Evolutionary conservation across 2,888 invertebrate species (phyloP).

Genomic region (Hirtodrosophila histrioides): DNA sequence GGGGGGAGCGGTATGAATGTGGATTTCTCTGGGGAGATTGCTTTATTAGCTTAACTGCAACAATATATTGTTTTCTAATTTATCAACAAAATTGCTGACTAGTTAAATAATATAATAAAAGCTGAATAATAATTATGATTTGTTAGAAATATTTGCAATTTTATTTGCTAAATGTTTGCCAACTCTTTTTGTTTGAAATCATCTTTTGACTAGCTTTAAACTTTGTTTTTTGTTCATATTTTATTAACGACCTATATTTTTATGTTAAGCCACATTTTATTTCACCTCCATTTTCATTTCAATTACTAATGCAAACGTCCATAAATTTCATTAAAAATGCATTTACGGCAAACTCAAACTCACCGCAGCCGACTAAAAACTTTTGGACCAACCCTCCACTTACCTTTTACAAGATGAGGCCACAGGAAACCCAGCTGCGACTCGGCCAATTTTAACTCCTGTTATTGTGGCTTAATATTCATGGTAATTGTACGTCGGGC

Average conservation of each 20-base stretch:
- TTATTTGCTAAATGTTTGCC: too few relatives aligned
- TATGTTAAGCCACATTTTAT: conserved; percentile 7
- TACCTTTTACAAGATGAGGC: conserved; percentile 45
- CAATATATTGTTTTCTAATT: not conserved
- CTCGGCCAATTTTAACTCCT: conserved; percentile 54
- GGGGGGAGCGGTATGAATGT: conserved; percentile 1
- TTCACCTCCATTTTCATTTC: conserved; percentile 27
- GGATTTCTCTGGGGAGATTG: conserved; percentile 15
- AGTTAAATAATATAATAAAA: too few relatives aligned
- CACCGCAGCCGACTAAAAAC: conserved; percentile 15
- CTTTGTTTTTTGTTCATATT: not conserved
- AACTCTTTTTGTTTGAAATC: too few relatives aligned
- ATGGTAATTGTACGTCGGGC: conserved; percentile 68
- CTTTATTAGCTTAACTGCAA: conserved; percentile 7
- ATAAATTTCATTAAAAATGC: conserved; percentile 78
- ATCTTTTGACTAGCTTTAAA: too few relatives aligned
- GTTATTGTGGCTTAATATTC: conserved; percentile 69
- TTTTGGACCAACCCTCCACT: conserved; percentile 48
- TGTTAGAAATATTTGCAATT: too few relatives aligned
- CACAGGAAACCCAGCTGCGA: conserved; percentile 53
- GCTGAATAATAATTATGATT: too few relatives aligned
- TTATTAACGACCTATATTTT: not conserved
- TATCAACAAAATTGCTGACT: too few relatives aligned
- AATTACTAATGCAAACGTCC: conserved; percentile 56
- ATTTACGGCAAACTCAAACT: conserved; percentile 42